Base-by-base conservation (phyloP, 2,113 vertebrate genomes). In the Carettochelys insculpta region DNA sequence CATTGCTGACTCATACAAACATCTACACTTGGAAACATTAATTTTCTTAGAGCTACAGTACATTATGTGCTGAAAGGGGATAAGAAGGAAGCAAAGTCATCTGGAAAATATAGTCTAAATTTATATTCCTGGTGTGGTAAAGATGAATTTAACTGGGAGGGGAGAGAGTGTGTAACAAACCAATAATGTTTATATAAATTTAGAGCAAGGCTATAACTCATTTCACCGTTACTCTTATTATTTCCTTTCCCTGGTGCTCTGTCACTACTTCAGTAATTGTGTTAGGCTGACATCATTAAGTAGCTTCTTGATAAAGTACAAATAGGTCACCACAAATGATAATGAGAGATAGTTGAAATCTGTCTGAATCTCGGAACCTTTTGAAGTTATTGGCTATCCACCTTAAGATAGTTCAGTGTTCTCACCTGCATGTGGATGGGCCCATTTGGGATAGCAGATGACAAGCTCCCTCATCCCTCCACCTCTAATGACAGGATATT, bases 1-100 rank as follows among this genome's bases (percentile, higher is more conserved):
- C 86, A 95, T 89, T 96, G 97, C 97, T 96, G 96, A 96, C 89
- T 97, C 95, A 94, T 90, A 86, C 80, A 95, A 96, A 94, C 89
- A 94, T 92, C 91, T 91, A 96, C 50, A 79, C 82, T 96, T 93
- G 86, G 89, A 96, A 95, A 94, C 95, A 94, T 91, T 96, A 85
- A 73, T 96, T 97, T 96, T 96, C 94, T 92, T 94, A 90, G 92
- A 87, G 81, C 86, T 94, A 77, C 31, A 93, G 93, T 83, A 94
- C 82, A 90, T 96, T 94, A 95, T 87, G 90, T 86, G 48, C 95
- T 94, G 87, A 79, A 97, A 95, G 52, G 52, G 86, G 79, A 96
- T 93, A 84, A 97, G 94, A 96, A 90, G 90, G 86, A 96, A 95
- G 94, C 90, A 96, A 96, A 96, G 94, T 96, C 90, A 85, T 91